These are phyloP conservation scores for Chiroxiphia lanceolata DNA, from an alignment of 2,797 vertebrate genomes.

Conservation along the genomic window DNA sequence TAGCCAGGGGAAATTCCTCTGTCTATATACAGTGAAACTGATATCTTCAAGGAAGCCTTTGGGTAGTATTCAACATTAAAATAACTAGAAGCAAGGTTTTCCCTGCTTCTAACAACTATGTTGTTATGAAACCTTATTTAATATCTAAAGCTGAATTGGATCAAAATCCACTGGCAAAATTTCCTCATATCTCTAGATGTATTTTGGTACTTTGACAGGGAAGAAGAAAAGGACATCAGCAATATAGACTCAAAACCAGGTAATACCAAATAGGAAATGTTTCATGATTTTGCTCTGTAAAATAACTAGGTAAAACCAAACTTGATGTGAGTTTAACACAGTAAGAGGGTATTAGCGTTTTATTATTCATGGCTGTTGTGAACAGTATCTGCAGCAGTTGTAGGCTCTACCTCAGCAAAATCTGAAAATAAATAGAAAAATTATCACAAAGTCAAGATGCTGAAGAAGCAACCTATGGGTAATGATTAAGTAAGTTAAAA, in stretches of 20 bases:
- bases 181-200: background rate
- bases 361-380: background rate
- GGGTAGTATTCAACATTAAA: background rate
- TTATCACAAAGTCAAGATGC: background rate
- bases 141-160: background rate
- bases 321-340: background rate
- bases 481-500: background rate
- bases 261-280: background rate
- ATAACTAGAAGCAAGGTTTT: background rate
- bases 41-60: background rate
- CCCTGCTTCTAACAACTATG: background rate
- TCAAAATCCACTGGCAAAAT: background rate
- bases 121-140: background rate
- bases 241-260: background rate
- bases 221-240: background rate
- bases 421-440: background rate
- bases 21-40: background rate
- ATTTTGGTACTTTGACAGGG: background rate
- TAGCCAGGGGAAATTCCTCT: background rate
- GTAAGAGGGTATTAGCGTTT: background rate
- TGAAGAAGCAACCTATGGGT: background rate
- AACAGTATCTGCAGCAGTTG: background rate
- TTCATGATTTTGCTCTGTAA: background rate
- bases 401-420: background rate
- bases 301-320: background rate